Base-by-base conservation (phyloP, 2,888 invertebrate species). In the Eristalinus sepulchralis region DNA sequence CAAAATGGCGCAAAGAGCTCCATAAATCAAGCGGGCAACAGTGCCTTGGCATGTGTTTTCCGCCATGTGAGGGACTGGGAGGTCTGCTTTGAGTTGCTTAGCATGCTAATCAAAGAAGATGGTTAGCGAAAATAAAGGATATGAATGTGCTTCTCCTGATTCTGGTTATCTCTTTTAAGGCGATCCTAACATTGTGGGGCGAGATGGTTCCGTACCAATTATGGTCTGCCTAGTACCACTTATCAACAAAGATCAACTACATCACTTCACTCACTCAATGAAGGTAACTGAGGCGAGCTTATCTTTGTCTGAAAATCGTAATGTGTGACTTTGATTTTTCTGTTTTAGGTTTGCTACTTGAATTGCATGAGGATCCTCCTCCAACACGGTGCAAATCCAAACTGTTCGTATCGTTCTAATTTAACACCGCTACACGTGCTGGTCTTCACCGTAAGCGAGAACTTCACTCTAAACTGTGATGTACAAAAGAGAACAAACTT, bases 191-290 rank as follows among this genome's bases (percentile, higher is more conserved):
- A 94, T 95, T 91, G 95, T 95, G 22, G 96, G 95, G 5, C 92
- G 95, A 24, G 96, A 96, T 91, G 96, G 96, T 22, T 95, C 95
- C 53, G 95, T 95, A 67, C 96, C 96, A 11, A 94, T 96, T 77
- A 95, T 96, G 95, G 95, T 96, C 33, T 94, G 96, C 89, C 92
- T 96, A 77, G 96, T 96, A 76, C 96, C 96, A 60, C 92, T 96
- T 36, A 95, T 96, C 78, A 96, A 96, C 91, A 96, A 96, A 90
- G 96, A 96, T 92, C 95, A 95, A 64, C 91, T 95, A 64, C 95
- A 95, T 91, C 95, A 95, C 91, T 95, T 95, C 90, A 95, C 95
- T 4, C 96, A 96, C 91, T 95, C 94, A 88, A 95, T 95, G 95
- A 96, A 96, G 94, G 95, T 95, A 90, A n/a, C 4, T 6, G 47